A percentile compares a stretch with the other conserved stretches of the same genome.
Evolutionary conservation across 1,140 invertebrate genomes (phyloP).

Genomic region (Conus ventricosus): DNA sequence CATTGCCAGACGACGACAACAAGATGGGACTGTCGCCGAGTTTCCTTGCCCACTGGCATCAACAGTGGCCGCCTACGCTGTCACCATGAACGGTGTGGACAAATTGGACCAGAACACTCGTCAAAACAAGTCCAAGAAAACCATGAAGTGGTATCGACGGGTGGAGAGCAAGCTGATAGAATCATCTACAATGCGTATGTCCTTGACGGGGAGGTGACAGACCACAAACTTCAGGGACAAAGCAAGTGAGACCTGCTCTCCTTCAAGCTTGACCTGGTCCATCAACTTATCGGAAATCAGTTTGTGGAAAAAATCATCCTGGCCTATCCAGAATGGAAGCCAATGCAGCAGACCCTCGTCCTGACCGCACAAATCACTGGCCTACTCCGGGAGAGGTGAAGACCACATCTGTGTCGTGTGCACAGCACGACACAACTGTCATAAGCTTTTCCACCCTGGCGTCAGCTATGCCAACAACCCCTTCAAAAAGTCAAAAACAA

Average conservation of each 20-base stretch:
- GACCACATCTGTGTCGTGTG: slow-evolving; percentile 36
- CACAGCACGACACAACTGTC: slow-evolving; percentile 10
- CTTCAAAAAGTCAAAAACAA: slow-evolving; percentile 20
- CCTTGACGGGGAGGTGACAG: background rate
- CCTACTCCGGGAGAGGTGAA: background rate
- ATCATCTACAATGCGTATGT: slow-evolving; percentile 38
- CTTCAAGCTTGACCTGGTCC: slow-evolving; percentile 25
- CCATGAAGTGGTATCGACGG: slow-evolving; percentile 25
- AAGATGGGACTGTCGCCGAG: slow-evolving; percentile 42
- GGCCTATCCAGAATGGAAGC: background rate
- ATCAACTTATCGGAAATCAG: slow-evolving; percentile 29
- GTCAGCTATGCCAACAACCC: background rate
- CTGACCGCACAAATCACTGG: background rate
- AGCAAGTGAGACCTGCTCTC: slow-evolving; percentile 5
- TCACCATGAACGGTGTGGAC: slow-evolving; percentile 47
- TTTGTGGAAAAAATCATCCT: background rate
- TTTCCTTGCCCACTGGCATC: slow-evolving; percentile 20
- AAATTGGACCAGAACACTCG: slow-evolving; percentile 37
- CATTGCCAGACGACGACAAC: slow-evolving; percentile 40
- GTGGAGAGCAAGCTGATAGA: slow-evolving; percentile 33
- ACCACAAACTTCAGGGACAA: slow-evolving; percentile 23
- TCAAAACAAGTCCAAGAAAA: slow-evolving; percentile 25
- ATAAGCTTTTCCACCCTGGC: background rate
- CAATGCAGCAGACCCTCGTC: background rate
- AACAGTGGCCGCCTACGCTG: slow-evolving; percentile 28